phyloP scores from a whole-genome alignment of 1,140 invertebrate genomes.

The Globodera ellingtonae region DNA sequence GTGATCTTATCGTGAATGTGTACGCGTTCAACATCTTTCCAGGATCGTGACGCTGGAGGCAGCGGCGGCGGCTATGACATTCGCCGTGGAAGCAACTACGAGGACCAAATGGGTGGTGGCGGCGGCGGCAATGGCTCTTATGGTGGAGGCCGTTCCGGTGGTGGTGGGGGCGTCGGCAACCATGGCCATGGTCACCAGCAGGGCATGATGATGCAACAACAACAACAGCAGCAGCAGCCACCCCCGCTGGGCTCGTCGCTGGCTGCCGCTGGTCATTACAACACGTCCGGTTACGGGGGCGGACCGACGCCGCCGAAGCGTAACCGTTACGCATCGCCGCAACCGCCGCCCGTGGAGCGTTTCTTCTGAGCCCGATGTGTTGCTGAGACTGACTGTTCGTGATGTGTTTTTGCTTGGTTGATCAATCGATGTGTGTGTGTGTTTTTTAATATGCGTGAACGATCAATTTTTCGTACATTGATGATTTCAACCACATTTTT shows the following conservation, averaged over 20 bases:
- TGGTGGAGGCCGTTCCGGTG: background rate
- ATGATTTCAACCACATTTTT: too few relatives aligned
- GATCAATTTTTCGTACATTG: too few relatives aligned
- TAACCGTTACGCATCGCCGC: background rate
- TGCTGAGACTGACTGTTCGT: too few relatives aligned
- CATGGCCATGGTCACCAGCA: background rate
- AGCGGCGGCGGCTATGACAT: background rate
- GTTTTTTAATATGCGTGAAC: too few relatives aligned
- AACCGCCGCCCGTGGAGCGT: slow-evolving; percentile 5
- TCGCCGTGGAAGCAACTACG: background rate
- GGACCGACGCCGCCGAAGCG: background rate
- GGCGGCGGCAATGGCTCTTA: background rate
- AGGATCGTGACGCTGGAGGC: background rate
- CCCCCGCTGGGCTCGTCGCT: background rate
- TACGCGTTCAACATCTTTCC: background rate
- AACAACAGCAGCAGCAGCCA: background rate
- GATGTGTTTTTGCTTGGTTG: too few relatives aligned
- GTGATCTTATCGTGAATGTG: too few relatives aligned
- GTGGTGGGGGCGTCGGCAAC: background rate
- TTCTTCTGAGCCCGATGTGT: background rate
- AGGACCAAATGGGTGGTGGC: background rate
- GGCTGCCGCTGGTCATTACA: background rate
- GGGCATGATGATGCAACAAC: too few relatives aligned
- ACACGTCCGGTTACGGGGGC: background rate
- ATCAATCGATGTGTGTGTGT: too few relatives aligned